These are phyloP conservation scores for Hyla sarda DNA, from an alignment of 2,113 vertebrate species.

Conservation along the genomic window DNA sequence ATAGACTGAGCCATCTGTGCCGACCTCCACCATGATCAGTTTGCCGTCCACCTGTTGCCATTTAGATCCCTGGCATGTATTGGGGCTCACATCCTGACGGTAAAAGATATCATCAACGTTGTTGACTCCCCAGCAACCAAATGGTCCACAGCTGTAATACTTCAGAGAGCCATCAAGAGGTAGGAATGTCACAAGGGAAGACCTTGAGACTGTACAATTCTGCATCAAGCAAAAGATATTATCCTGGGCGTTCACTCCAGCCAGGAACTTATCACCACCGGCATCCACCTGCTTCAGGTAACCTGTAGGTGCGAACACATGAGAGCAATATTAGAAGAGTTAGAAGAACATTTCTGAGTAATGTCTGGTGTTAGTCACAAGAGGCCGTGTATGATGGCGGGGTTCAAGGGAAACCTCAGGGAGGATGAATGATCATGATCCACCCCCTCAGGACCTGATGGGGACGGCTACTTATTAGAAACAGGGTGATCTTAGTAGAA, in stretches of 20 bases:
- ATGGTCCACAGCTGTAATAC: conserved; percentile 61
- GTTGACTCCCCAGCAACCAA: conserved; percentile 58
- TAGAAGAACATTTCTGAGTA: too few species aligned
- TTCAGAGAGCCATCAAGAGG: conserved; percentile 56
- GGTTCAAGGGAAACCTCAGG: too few species aligned
- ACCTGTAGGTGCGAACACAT: conserved; percentile 6
- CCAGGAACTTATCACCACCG: conserved; percentile 52
- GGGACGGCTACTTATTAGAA: too few species aligned
- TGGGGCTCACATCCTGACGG: conserved; percentile 43
- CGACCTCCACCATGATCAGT: conserved; percentile 56
- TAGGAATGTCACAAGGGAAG: conserved; percentile 48
- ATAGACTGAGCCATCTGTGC: conserved; percentile 58
- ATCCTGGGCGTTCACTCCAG: conserved; percentile 44
- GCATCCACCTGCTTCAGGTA: conserved; percentile 61
- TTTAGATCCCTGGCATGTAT: neutral
- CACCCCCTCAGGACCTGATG: too few species aligned
- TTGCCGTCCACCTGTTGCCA: conserved; percentile 24
- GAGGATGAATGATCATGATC: too few species aligned
- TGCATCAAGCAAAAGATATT: conserved; percentile 57
- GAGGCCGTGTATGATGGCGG: too few species aligned
- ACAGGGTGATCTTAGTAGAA: too few species aligned
- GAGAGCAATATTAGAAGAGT: too few species aligned
- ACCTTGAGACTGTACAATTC: neutral
- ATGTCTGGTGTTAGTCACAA: too few species aligned
- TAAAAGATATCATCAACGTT: conserved; percentile 32